phyloP scores from a whole-genome alignment of 2,113 vertebrate species.

The Aegotheles bennettii region DNA sequence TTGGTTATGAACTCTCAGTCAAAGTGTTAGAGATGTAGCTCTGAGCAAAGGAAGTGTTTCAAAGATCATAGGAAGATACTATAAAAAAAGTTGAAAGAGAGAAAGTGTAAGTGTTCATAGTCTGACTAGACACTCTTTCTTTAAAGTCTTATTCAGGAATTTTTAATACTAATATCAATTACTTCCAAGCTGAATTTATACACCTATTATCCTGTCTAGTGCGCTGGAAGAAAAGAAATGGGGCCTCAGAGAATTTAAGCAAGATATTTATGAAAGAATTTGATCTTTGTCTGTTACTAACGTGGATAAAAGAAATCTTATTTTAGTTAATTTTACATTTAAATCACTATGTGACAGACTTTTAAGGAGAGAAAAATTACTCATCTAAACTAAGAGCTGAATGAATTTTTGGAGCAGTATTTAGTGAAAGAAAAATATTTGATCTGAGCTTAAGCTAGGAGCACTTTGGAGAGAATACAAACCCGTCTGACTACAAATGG shows the following conservation, averaged over 20 bases:
- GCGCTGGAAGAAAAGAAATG: conserved; percentile 41
- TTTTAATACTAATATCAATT: conserved; percentile 60
- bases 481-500: conserved; percentile 87
- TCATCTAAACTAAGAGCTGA: conserved; percentile 24
- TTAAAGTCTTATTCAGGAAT: conserved; percentile 43
- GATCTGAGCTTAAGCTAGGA: conserved; percentile 27
- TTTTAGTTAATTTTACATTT: conserved; percentile 63
- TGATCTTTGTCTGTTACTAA: conserved; percentile 49
- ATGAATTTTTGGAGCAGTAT: conserved; percentile 17
- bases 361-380: conserved; percentile 41
- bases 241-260: conserved; percentile 45
- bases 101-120: conserved; percentile 17
- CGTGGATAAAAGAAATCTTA: conserved; percentile 38
- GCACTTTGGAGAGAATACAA: conserved; percentile 43
- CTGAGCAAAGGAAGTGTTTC: conserved; percentile 28
- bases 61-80: conserved; percentile 37
- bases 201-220: conserved; percentile 43
- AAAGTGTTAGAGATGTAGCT: not conserved
- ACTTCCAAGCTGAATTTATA: conserved; percentile 56
- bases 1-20: not conserved
- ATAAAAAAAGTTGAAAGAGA: not conserved
- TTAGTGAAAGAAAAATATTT: conserved; percentile 42
- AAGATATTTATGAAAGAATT: conserved; percentile 44
- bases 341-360: conserved; percentile 43
- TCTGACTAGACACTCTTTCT: conserved; percentile 31